These are phyloP conservation scores for Sphaerophoria rueppellii DNA, from an alignment of 2,888 invertebrate genomes.

Conservation along the genomic window DNA sequence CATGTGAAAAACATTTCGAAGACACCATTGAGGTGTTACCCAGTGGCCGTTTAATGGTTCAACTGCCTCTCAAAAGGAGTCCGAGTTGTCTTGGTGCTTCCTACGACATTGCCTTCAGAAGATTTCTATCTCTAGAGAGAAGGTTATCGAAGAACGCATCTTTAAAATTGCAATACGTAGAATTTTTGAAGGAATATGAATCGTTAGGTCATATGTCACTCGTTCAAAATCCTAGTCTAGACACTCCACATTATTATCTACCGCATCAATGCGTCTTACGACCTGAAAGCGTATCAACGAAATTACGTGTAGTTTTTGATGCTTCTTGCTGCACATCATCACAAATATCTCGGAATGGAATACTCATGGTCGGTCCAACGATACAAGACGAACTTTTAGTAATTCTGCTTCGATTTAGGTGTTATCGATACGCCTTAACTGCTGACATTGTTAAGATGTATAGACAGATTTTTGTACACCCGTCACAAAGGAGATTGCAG, in stretches of 20 bases:
- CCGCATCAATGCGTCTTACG: not conserved
- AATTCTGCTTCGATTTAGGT: not conserved
- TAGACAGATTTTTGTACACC: not conserved
- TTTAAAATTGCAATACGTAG: not conserved
- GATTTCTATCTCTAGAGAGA: slow-evolving; percentile 55
- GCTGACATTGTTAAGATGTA: not conserved
- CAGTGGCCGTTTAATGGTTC: slow-evolving; percentile 37
- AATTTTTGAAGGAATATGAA: not conserved
- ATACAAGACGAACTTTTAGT: not conserved
- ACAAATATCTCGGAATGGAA: not conserved
- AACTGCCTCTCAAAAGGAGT: slow-evolving; percentile 58
- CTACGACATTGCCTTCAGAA: slow-evolving; percentile 40
- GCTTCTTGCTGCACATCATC: not conserved
- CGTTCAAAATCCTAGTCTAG: not conserved
- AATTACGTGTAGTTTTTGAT: not conserved
- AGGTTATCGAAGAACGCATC: not conserved
- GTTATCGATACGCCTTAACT: not conserved
- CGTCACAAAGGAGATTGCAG: not conserved
- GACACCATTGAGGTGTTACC: not conserved
- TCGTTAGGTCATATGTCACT: not conserved
- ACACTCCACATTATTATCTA: not conserved
- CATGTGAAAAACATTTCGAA: not conserved
- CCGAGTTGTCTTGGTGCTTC: slow-evolving; percentile 53
- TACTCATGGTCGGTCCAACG: not conserved
- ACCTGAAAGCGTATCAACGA: not conserved